A percentile compares a stretch with the other conserved stretches of the same genome.
Evolutionary conservation across 1,140 invertebrate genomes (phyloP).

Genomic region (Aphidius ervi): DNA sequence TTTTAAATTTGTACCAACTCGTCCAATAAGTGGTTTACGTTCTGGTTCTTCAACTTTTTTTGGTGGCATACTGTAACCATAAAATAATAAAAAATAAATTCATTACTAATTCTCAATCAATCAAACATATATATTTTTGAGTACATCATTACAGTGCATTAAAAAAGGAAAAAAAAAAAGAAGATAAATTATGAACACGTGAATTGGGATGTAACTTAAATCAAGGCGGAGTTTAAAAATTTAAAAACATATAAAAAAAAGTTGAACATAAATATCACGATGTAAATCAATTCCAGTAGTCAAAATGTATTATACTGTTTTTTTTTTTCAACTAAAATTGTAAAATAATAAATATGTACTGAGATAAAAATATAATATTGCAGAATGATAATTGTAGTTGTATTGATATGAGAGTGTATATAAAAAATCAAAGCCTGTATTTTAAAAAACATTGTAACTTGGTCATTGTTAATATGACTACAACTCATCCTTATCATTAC

Average conservation of each 20-base stretch:
- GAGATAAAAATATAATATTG: background rate
- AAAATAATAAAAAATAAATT: background rate
- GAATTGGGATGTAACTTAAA: too few relatives aligned
- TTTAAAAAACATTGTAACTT: conserved; percentile 1
- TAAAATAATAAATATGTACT: too few relatives aligned
- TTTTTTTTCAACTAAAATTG: too few relatives aligned
- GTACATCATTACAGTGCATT: background rate
- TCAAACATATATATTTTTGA: background rate
- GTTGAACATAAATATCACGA: too few relatives aligned
- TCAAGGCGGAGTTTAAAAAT: too few relatives aligned
- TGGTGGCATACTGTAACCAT: conserved; percentile 71
- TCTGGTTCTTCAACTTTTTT: conserved; percentile 92
- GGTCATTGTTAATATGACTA: background rate
- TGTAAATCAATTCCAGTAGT: too few relatives aligned
- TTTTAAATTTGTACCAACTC: conserved; percentile 96
- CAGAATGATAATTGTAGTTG: too few relatives aligned
- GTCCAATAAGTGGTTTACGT: conserved; percentile 88
- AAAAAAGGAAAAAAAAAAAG: too few relatives aligned
- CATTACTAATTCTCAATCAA: background rate
- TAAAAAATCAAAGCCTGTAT: background rate
- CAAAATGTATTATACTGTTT: too few relatives aligned
- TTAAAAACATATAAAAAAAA: too few relatives aligned
- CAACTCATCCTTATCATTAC: conserved; percentile 30
- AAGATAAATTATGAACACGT: too few relatives aligned
- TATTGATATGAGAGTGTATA: too few relatives aligned